Evolutionary conservation across 2,888 invertebrate genomes (phyloP), one percentile per base, ranked within the genome.

Genomic region (Harpagoxenus sublaevis): DNA sequence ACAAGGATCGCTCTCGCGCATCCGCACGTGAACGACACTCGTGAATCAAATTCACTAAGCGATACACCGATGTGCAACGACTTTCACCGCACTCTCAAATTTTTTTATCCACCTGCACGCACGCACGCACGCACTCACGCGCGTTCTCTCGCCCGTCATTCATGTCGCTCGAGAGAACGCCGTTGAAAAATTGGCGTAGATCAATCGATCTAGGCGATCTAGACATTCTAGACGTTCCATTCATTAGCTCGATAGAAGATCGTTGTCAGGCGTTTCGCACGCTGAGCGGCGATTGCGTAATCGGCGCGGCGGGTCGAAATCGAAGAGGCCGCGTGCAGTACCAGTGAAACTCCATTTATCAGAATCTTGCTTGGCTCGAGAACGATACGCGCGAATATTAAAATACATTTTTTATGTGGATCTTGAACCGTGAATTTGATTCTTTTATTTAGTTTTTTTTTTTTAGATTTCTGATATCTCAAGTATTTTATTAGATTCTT

Each of bases 11-110:
- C 73, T 60, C 60, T 71, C 48, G 57, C 35, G 57, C 35, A 57
- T n/a, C 57, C 48, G 28, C 55, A 68, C 42, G 53, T 77, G 48
- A 79, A 71, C 51, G 60, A 73, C 78, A 73, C 15, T 23, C 45
- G 35, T 10, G 45, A 79, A 79, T 79, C 60, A 73, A 79, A 79
- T 79, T 73, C 48, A 60, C 73, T 66, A 39, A 18, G n/a, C 23
- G n/a, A 57, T 57, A 53, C 31, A 39, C 45, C 62, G 23, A 39
- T 42, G 39, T 23, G 23, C 28, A 5, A 48, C 60, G 31, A 81
- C 79, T 81, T 81, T 81, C 79, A 81, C 79, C 48, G 48, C 48
- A 45, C n/a, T 73, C 48, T 62, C 39, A 73, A 79, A 81, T 73
- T 81, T 6, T 35, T 45, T 81, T 48, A 39, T 39, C 73, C 39